Evolutionary conservation across 2,797 vertebrate genomes (phyloP).

Genomic region (Squalus acanthias): DNA sequence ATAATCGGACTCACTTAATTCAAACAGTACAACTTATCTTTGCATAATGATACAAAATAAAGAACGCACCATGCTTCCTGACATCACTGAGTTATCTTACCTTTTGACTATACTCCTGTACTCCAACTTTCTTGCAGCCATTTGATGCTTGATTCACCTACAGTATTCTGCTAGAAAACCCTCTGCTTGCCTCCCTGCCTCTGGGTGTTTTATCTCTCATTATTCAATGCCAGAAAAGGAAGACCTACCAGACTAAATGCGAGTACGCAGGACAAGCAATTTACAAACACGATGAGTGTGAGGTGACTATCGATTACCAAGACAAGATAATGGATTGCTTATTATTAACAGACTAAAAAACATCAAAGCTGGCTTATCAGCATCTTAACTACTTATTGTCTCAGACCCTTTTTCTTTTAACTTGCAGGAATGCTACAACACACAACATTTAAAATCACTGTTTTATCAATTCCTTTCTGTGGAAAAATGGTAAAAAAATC

Average conservation of each 20-base stretch:
- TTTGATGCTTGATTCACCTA: background rate
- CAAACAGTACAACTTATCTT: background rate
- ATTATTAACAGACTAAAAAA: background rate
- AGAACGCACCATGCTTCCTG: background rate
- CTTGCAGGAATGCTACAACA: background rate
- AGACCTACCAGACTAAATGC: background rate
- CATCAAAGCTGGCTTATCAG: background rate
- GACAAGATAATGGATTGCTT: slow-evolving; percentile 1
- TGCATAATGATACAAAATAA: background rate
- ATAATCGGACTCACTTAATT: background rate
- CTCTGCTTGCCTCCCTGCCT: background rate
- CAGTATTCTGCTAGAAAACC: background rate
- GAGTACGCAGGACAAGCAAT: background rate
- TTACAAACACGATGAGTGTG: background rate
- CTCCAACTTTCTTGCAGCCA: background rate
- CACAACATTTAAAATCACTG: background rate
- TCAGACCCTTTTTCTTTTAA: background rate
- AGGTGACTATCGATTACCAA: background rate
- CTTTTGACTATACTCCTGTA: background rate
- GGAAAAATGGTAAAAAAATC: background rate
- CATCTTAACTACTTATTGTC: background rate
- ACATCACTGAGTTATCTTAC: background rate
- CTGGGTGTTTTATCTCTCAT: background rate
- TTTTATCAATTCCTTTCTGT: background rate
- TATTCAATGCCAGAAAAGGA: background rate